phyloP scores from a whole-genome alignment of 2,113 vertebrate genomes.

The Colossoma macropomum region DNA sequence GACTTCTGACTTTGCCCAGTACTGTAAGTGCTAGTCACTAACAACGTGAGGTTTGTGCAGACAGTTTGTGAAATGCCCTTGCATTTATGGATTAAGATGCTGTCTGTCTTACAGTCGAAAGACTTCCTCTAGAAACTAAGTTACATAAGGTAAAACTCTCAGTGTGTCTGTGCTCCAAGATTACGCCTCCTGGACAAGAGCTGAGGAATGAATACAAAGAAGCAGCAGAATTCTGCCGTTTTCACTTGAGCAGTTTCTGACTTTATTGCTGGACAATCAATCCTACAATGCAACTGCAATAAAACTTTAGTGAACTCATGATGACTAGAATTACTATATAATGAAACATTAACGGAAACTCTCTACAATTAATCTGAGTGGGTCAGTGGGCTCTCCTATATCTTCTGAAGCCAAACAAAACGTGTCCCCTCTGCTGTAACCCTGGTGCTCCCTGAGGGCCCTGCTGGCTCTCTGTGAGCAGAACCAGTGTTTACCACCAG shows the following conservation, averaged over 20 bases:
- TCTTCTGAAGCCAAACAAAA: constrained; percentile 36
- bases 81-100: not conserved
- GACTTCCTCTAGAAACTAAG: not conserved
- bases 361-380: constrained; percentile 46
- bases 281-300: not conserved
- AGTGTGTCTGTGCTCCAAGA: not conserved
- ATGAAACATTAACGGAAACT: constrained; percentile 33
- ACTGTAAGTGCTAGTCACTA: too few species aligned
- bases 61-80: too few species aligned
- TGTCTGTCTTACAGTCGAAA: not conserved
- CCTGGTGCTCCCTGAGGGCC: constrained; percentile 36
- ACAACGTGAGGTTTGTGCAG: too few species aligned
- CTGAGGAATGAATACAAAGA: not conserved
- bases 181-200: not conserved
- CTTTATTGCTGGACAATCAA: not conserved
- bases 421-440: constrained; percentile 44
- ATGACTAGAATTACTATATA: not conserved
- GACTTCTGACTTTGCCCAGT: too few species aligned
- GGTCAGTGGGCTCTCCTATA: constrained; percentile 33
- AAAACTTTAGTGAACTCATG: not conserved
- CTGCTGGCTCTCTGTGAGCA: constrained; percentile 23
- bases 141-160: not conserved
- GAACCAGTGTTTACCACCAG: constrained; percentile 53
- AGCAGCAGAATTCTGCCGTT: not conserved
- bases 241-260: not conserved